A percentile compares a stretch with the other conserved stretches of the same genome.
These are phyloP conservation scores for Baryphthengus martii DNA, from an alignment of 2,113 vertebrate genomes.

Conservation along the genomic window DNA sequence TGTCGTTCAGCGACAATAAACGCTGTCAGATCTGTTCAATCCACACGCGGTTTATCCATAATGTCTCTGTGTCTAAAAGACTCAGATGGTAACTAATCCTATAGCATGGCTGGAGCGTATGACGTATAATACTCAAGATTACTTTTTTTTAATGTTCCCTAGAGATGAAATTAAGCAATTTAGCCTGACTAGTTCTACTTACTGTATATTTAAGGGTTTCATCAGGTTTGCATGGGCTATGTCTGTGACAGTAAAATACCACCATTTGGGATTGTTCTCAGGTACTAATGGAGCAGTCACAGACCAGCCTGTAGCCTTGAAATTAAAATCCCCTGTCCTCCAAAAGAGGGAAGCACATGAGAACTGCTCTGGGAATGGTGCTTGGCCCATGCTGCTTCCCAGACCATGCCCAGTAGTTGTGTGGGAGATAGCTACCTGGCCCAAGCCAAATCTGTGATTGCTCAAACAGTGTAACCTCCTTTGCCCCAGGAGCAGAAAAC, in stretches of 20 bases:
- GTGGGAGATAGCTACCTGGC: not conserved
- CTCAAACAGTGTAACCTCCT: not conserved
- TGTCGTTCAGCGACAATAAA: constrained; percentile 36
- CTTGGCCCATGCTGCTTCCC: not conserved
- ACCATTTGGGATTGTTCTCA: not conserved
- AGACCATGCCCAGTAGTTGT: not conserved
- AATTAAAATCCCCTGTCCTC: not conserved
- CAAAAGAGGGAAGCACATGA: not conserved
- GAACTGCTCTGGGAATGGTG: not conserved
- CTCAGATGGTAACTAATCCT: constrained; percentile 22
- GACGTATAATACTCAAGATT: not conserved
- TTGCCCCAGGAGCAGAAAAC: not conserved
- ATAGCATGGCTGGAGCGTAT: not conserved
- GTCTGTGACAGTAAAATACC: not conserved
- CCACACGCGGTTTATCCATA: not conserved
- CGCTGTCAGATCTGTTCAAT: constrained; percentile 7
- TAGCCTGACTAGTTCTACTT: constrained; percentile 21
- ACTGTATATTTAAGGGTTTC: not conserved
- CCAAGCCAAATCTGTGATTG: not conserved
- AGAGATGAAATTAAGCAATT: constrained; percentile 25
- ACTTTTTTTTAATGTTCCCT: constrained; percentile 17
- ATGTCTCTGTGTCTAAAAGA: constrained; percentile 19
- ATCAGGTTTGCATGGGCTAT: not conserved
- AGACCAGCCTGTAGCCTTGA: not conserved
- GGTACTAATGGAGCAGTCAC: not conserved